Percentiles rank a stretch among this genome's conserved stretches.
phyloP scores from a whole-genome alignment of 2,113 vertebrate genomes.

The Melanotaenia duboulayi region DNA sequence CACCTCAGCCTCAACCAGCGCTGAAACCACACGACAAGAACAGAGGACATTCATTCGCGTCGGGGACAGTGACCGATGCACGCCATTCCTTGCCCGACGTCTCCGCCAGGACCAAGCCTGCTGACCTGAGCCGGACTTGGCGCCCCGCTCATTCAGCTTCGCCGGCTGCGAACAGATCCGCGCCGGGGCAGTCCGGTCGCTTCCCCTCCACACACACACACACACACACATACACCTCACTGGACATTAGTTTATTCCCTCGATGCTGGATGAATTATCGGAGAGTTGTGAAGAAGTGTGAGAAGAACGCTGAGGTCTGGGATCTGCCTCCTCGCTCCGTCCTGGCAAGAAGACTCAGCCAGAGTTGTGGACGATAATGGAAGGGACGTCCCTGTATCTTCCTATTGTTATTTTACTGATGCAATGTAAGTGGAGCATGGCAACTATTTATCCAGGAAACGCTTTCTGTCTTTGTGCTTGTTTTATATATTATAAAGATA shows the following conservation, averaged over 20 bases:
- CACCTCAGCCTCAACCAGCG: conserved; percentile 29
- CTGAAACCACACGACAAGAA: neutral
- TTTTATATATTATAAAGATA: neutral
- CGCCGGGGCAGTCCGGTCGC: conserved; percentile 25
- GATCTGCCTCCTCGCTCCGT: conserved; percentile 56
- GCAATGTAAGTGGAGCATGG: conserved; percentile 72
- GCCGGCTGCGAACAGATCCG: neutral
- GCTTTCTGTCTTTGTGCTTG: neutral
- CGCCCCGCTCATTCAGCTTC: conserved; percentile 21
- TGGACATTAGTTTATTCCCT: conserved; percentile 41
- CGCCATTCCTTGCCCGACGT: conserved; percentile 12
- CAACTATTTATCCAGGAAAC: conserved; percentile 10
- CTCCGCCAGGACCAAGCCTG: conserved; percentile 11
- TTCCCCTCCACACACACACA: neutral
- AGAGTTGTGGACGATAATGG: conserved; percentile 67
- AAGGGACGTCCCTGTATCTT: conserved; percentile 68
- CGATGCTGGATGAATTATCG: conserved; percentile 75
- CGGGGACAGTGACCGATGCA: conserved; percentile 13
- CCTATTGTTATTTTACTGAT: conserved; percentile 66
- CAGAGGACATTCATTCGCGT: conserved; percentile 19
- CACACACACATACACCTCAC: neutral
- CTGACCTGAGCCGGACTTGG: conserved; percentile 18
- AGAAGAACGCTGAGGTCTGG: conserved; percentile 60
- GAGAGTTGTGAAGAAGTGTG: conserved; percentile 75
- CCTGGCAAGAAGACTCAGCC: conserved; percentile 54